Base-by-base conservation (phyloP, 2,797 vertebrate genomes). In the Sylvilagus floridanus region DNA sequence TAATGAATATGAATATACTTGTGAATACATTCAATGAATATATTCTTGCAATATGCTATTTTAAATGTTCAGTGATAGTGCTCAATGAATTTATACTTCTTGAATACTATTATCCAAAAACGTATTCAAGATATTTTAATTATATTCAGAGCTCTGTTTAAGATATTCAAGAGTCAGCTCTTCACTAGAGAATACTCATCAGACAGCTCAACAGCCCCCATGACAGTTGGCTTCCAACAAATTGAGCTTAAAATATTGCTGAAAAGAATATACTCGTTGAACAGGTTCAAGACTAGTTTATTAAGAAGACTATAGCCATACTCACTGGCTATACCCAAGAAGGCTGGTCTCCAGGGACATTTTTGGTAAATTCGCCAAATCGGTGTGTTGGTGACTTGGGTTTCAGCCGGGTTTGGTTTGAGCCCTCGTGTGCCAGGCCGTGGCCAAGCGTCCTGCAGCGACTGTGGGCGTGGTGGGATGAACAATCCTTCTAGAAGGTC, bases 51-150 rank as follows among this genome's bases (percentile, higher is more conserved):
- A 73, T 60, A 37, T 0, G 28, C 42, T 75, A 21, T 88, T 88
- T 94, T 88, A 93, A 94, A 76, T 7, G 65, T 35, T 89, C 72
- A 2, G 0, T 47, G n/a, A 71, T 92, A 83, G 63, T 17, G 65
- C 37, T 90, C 88, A 54, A 3, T 82, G 72, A 89, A 93, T 90
- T 94, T 93, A 88, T 75, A 77, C 62, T 37, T 90, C 85, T 84
- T 35, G 75, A 95, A 93, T 69, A 79, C 50, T 77, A 63, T 84
- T 63, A 89, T 30, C 63, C 65, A 14, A 17, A 95, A 94, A 93
- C 89, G 2, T 96, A 95, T 93, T 93, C 90, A 73, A 79, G 93
- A 60, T 76, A 79, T 90, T 95, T 93, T 95, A 93, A 96, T 93
- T 92, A 76, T 79, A 96, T 90, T 95, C 90, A 72, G 86, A 71